Evolutionary conservation across 2,113 vertebrate genomes (phyloP), one percentile per base, ranked within the genome.

Genomic region (Boleophthalmus pectinirostris): DNA sequence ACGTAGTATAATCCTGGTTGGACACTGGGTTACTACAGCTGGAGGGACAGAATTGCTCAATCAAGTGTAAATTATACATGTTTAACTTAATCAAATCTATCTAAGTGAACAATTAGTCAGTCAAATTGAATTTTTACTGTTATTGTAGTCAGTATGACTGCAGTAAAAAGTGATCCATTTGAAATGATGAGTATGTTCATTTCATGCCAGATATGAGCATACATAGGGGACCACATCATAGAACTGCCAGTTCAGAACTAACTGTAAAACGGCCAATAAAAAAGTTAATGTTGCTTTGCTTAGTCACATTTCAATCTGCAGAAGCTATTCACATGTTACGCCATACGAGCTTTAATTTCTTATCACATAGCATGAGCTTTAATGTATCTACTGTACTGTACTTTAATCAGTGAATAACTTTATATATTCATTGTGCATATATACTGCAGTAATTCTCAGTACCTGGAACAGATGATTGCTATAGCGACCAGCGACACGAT

Each of bases 381-480:
- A 58, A 23, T 57, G 3, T 15, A 14, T 21, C 20, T 25, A 7
- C n/a, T n/a, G n/a, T n/a, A n/a, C n/a, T n/a, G n/a, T 25, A 14
- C 13, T 58, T 58, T 58, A 25, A 61, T 18, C 58, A 35, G 1
- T 10, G 56, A n/a, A 54, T 46, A 1, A 56, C 57, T 46, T 23
- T n/a, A 54, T 2, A 12, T 70, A 56, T 10, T 57, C 11, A 75
- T 65, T 15, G 47, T 29, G 49, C 3, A 29, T 18, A 2, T 1
- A 53, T 29, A 63, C n/a, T 25, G 20, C n/a, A 65, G 8, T 35
- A 21, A 54, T 2, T 35, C 29, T 9, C 43, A 10, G 14, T 91
- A 98, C 96, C 96, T 97, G 93, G 95, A 96, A 78, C 97, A 98
- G 76, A 98, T 96, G 1, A 98, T 96, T 66, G 94, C 94, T 58